Evolutionary conservation across 2,888 invertebrate species (phyloP), one percentile per base, ranked within the genome.

Genomic region (Caenorhabditis afra): DNA sequence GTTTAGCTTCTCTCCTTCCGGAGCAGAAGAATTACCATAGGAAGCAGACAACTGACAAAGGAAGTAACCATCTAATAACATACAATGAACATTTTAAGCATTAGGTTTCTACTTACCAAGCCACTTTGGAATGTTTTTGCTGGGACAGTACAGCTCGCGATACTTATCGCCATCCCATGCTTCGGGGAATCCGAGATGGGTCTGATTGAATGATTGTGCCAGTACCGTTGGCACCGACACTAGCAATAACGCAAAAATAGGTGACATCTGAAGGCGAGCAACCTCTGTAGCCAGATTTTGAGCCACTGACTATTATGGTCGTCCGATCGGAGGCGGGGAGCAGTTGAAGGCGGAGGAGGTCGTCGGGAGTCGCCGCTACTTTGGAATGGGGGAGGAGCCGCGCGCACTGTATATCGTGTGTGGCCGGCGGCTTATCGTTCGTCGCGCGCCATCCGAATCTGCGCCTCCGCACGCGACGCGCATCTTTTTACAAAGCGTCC

Each of bases 91-190:
- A 16, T 0, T n/a, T 7, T 12, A 55, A n/a, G 2, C 12, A 58
- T 47, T 20, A n/a, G 29, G 53, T 22, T n/a, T n/a, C n/a, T 23
- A 78, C 76, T 57, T 22, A 89, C 89, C 89, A 44, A 89, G 77
- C 76, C 84, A 89, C 55, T 85, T 86, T 4, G 89, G 89, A 53
- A 89, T 89, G 45, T 88, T 88, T 66, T 88, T 89, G 75, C 87
- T 85, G 16, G 89, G 89, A 75, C 89, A 89, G 57, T 87, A 88
- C 29, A 89, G 70, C 55, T 89, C 88, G 52, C 83, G 62, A 81
- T 87, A 89, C 75, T 87, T 89, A 74, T 89, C 89, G n/a, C 89
- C 89, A 79, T 89, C 88, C 89, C 89, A 89, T 18, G 87, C 83
- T 55, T 88, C 89, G 7, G 89, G 89, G 57, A 89, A 89, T 8